Evolutionary conservation across 2,797 vertebrate genomes (phyloP), one percentile per base, ranked within the genome.

Genomic region (Hydrophis major): DNA sequence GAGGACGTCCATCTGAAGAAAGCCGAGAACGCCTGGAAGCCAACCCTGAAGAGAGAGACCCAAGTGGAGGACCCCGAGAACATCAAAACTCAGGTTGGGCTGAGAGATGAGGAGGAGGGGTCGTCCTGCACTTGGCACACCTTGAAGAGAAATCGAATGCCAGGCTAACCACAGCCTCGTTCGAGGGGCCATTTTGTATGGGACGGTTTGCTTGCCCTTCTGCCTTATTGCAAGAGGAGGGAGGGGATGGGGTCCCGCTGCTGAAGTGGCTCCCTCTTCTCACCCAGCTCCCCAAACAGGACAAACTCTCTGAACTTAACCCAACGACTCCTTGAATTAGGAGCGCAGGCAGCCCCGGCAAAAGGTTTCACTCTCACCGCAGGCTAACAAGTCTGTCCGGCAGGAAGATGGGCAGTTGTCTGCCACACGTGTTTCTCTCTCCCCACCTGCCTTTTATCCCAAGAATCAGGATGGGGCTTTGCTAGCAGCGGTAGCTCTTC

Each of bases 21-120:
- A 95, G 96, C 99, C 0, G 99, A 99, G 96, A 99, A 99, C 0
- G 99, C 99, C 93, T 99, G 99, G 99, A 99, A 99, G 93, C 99
- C 99, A 0, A 99, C 98, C 78, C 87, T 99, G 95, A 99, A 99
- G 96, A 98, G 98, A 53, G 99, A 99, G 27, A 96, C 93, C 22
- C 96, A 96, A 47, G 91, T 95, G 0, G 99, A 99, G 5, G 99
- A 99, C 91, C 97, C 98, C 0, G 98, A 98, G 91, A 97, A 95
- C 63, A 96, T 98, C 92, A 98, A 96, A 96, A 99, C 99, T 14
- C 98, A 99, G 99, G 99, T 98, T 95, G 42, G 60, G 0, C 28
- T 1, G 27, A 10, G 14, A 28, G n/a, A 7, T 4, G 53, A 1
- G 0, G 25, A 3, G 0, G 14, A 4, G 0, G 14, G 2, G 57